Conservation (phyloP, 2,113 vertebrate genomes). For the Gulo gulo region DNA sequence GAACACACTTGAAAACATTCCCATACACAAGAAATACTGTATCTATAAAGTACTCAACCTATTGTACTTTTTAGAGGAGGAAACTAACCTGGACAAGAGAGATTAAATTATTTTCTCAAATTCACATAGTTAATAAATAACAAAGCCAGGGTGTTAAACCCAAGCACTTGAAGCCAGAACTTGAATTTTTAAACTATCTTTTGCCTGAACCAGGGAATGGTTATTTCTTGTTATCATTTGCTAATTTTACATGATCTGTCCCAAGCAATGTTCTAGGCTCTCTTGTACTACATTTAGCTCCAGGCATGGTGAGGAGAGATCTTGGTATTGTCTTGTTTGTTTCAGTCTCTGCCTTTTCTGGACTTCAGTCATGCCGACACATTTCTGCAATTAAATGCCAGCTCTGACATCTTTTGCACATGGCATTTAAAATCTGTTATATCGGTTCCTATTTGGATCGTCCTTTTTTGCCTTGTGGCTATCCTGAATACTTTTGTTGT, state of each 20-base stretch:
- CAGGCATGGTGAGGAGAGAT: neutral
- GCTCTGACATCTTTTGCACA: neutral
- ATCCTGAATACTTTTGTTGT: neutral
- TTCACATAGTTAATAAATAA: neutral
- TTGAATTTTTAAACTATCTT: neutral
- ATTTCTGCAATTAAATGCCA: neutral
- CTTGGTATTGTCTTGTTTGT: neutral
- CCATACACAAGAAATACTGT: neutral
- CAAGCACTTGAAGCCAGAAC: neutral
- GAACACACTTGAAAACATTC: neutral
- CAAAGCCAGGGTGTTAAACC: neutral
- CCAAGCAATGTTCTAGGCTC: neutral
- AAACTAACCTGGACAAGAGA: neutral
- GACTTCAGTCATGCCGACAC: neutral
- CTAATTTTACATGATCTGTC: neutral
- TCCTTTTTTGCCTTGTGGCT: neutral
- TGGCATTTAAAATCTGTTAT: neutral
- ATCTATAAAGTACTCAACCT: neutral
- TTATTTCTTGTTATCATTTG: neutral
- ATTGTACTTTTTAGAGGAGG: neutral
- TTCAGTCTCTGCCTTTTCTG: neutral
- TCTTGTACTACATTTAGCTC: neutral
- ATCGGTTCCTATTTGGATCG: neutral
- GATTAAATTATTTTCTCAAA: neutral
- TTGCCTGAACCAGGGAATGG: neutral